Conservation (phyloP, 2,888 invertebrate genomes). For the Heliconius ethilla region DNA sequence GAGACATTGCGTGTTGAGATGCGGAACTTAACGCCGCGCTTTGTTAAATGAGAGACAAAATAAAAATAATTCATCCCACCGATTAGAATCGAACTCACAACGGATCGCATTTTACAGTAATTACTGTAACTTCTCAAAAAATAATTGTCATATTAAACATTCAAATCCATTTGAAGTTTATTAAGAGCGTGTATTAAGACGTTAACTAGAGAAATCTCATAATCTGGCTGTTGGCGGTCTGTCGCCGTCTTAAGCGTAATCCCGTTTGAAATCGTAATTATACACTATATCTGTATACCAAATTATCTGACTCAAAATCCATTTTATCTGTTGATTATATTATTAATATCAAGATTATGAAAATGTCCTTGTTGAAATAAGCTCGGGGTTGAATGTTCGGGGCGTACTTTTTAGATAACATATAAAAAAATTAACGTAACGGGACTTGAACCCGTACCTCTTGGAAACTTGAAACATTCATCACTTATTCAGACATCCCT, state of each 20-base stretch:
- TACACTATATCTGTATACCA: neutral
- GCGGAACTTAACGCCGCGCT: no score
- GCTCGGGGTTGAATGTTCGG: neutral
- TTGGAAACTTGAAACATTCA: no score
- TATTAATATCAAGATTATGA: neutral
- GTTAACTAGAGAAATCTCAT: slow-evolving; percentile 8
- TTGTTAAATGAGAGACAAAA: no score
- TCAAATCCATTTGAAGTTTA: neutral
- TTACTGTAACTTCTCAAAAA: neutral
- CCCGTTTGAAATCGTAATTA: slow-evolving; percentile 11
- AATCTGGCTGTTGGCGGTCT: neutral
- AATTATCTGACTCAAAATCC: neutral
- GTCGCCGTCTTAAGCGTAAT: slow-evolving; percentile 3
- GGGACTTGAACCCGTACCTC: no score
- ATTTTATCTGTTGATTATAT: slow-evolving; percentile 1
- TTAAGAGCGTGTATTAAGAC: neutral
- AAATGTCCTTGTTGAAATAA: neutral
- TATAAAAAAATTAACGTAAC: no score
- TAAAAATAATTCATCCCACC: neutral
- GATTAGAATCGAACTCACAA: neutral
- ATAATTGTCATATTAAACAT: neutral
- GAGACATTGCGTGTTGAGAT: no score
- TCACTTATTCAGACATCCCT: no score
- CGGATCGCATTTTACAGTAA: neutral
- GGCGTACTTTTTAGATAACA: no score